Percentiles rank a stretch among this genome's conserved stretches.
phyloP scores from a whole-genome alignment of 2,797 vertebrate species.

The Pseudochirops cupreus region DNA sequence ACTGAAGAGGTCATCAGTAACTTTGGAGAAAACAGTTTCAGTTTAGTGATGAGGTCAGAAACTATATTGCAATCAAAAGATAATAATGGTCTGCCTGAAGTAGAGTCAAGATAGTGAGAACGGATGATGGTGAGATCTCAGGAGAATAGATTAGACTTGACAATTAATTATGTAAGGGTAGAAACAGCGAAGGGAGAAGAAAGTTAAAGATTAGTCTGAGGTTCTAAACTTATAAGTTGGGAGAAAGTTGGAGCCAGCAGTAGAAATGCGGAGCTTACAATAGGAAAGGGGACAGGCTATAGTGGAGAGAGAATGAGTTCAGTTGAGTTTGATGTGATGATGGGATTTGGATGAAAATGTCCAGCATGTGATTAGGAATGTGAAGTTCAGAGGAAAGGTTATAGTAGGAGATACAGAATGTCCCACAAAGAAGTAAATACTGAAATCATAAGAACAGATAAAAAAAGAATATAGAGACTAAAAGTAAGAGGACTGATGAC shows the following conservation, averaged over 20 bases:
- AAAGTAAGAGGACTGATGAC: background rate
- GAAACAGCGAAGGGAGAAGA: background rate
- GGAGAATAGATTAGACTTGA: background rate
- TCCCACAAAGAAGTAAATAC: background rate
- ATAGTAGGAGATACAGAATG: background rate
- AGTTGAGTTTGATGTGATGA: background rate
- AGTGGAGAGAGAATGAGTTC: background rate
- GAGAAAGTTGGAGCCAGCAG: background rate
- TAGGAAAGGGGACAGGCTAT: background rate
- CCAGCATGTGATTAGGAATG: background rate
- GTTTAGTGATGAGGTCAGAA: background rate
- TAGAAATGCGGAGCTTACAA: background rate
- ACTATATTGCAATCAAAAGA: background rate
- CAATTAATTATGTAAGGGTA: background rate
- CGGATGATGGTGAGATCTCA: background rate
- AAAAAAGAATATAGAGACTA: background rate
- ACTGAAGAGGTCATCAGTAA: background rate
- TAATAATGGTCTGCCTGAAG: background rate
- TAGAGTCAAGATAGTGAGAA: background rate
- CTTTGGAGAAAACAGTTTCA: background rate
- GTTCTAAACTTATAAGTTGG: background rate
- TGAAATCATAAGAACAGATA: background rate
- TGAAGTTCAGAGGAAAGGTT: background rate
- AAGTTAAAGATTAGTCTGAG: background rate
- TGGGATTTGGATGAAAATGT: background rate